Evolutionary conservation across 2,888 invertebrate genomes (phyloP).

Genomic region (Trachelus tabidus): DNA sequence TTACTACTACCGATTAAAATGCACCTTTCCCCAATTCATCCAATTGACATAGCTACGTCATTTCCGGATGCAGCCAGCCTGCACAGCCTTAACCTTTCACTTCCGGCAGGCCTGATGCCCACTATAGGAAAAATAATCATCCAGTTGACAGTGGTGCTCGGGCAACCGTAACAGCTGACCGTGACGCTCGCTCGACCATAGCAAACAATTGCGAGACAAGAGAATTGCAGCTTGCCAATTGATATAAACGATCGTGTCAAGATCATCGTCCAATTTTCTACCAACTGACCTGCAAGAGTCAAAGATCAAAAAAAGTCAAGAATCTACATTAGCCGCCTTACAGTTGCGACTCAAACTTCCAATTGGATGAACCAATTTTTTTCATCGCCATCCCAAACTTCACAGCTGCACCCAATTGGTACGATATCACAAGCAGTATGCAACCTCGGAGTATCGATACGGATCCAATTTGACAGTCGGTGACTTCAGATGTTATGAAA

Average conservation of each 20-base stretch:
- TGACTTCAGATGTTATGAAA: not conserved
- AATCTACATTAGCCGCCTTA: not conserved
- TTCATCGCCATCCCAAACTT: not conserved
- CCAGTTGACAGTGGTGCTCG: constrained; percentile 32
- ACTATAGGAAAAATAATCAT: constrained; percentile 16
- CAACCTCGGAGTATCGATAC: not conserved
- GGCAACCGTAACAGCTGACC: constrained; percentile 27
- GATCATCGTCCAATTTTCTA: not conserved
- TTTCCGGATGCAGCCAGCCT: not conserved
- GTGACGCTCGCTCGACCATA: constrained; percentile 29
- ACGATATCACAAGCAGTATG: not conserved
- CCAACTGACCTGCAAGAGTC: not conserved
- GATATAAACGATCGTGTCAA: not conserved
- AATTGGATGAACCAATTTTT: not conserved
- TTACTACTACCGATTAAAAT: constrained; percentile 31
- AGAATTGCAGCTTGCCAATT: not conserved
- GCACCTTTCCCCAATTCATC: not conserved
- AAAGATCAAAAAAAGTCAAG: not conserved
- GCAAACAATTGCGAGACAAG: not conserved
- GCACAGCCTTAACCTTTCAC: constrained; percentile 21
- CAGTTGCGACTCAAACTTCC: not conserved
- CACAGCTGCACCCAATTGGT: not conserved
- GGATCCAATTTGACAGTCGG: not conserved
- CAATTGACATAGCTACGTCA: not conserved
- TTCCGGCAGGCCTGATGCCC: constrained; percentile 4